phyloP scores from a whole-genome alignment of 2,888 invertebrate species.

The Panopea generosa region DNA sequence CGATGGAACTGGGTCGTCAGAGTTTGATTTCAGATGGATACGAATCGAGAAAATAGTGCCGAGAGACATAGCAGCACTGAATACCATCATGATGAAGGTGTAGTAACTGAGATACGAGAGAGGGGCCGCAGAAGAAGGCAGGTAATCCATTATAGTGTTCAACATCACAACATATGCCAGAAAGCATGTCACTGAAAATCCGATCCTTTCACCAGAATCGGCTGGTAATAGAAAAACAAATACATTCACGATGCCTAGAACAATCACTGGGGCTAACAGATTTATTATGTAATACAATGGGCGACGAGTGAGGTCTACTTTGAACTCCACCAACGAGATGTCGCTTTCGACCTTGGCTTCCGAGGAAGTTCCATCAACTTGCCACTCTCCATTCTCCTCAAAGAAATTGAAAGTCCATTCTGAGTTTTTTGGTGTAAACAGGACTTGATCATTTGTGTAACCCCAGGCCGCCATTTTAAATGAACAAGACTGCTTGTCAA shows the following conservation, averaged over 20 bases:
- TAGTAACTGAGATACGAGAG: constrained; percentile 57
- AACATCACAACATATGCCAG: constrained; percentile 52
- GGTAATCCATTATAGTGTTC: constrained; percentile 42
- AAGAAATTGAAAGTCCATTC: constrained; percentile 33
- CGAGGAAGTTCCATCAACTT: constrained; percentile 27
- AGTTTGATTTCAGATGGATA: constrained; percentile 43
- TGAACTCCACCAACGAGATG: constrained; percentile 43
- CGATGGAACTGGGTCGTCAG: constrained; percentile 15
- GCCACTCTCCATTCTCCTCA: constrained; percentile 59
- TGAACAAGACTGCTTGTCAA: constrained; percentile 46
- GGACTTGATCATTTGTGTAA: constrained; percentile 28
- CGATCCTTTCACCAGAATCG: constrained; percentile 57
- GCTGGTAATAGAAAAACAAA: constrained; percentile 56
- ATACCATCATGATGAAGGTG: constrained; percentile 57
- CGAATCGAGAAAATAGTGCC: constrained; percentile 41
- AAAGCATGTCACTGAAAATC: constrained; percentile 54
- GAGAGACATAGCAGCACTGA: constrained; percentile 44
- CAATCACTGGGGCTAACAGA: constrained; percentile 42
- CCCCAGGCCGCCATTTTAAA: constrained; percentile 51
- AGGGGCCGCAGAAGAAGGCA: constrained; percentile 45
- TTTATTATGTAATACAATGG: constrained; percentile 51
- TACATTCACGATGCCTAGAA: constrained; percentile 41
- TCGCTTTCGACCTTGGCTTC: constrained; percentile 1
- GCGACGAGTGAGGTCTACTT: constrained; percentile 30
- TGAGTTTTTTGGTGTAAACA: constrained; percentile 13